These are phyloP conservation scores for Callimorpha dominula DNA, from an alignment of 2,888 invertebrate species.

Conservation along the genomic window DNA sequence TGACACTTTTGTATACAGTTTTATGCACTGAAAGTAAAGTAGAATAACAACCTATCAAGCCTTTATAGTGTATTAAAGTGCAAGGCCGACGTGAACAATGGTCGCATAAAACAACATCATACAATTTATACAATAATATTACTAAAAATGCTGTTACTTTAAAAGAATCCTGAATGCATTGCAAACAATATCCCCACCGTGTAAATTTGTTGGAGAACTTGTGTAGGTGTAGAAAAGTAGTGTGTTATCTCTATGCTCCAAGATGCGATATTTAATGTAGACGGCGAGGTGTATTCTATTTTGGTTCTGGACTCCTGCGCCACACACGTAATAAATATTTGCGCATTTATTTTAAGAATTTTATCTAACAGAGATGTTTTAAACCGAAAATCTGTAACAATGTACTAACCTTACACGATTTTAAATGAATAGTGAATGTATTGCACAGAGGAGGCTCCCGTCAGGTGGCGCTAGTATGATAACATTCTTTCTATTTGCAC, in stretches of 20 bases:
- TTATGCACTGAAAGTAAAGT: constrained; percentile 44
- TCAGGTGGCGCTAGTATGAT: neutral
- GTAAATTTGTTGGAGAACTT: constrained; percentile 56
- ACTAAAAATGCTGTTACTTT: constrained; percentile 25
- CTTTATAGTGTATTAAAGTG: constrained; percentile 47
- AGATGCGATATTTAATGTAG: constrained; percentile 73
- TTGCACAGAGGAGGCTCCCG: neutral
- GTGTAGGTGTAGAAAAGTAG: constrained; percentile 75
- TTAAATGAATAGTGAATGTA: neutral
- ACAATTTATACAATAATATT: constrained; percentile 18
- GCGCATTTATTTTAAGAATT: constrained; percentile 71
- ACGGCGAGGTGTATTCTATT: constrained; percentile 74
- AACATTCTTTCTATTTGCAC: neutral
- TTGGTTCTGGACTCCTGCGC: constrained; percentile 70
- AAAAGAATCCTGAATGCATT: constrained; percentile 27
- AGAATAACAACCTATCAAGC: constrained; percentile 34
- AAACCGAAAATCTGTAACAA: constrained; percentile 2
- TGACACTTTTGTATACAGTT: constrained; percentile 33
- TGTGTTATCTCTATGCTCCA: constrained; percentile 66
- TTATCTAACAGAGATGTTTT: constrained; percentile 52
- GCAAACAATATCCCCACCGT: constrained; percentile 53
- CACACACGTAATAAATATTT: constrained; percentile 74
- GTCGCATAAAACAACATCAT: constrained; percentile 34
- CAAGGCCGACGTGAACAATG: constrained; percentile 28
- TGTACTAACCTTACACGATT: neutral